Conservation (phyloP, 2,888 invertebrate species). For the Theretra japonica region DNA sequence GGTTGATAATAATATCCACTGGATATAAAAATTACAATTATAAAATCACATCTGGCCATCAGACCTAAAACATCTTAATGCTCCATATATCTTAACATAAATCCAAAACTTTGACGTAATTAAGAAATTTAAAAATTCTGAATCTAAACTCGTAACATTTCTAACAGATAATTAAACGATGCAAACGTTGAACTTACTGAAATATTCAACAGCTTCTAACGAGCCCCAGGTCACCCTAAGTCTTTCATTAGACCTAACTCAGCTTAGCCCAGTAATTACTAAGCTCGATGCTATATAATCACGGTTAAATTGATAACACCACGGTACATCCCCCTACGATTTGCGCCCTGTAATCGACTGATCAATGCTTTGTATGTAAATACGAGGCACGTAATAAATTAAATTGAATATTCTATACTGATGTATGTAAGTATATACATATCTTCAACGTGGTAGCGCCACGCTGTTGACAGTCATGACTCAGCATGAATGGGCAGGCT, state of each 20-base stretch:
- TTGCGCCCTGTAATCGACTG: conserved; percentile 3
- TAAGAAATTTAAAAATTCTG: neutral
- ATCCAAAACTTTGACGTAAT: neutral
- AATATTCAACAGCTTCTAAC: neutral
- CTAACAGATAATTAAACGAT: neutral
- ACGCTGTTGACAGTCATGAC: no score
- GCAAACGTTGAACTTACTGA: neutral
- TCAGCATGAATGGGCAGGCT: no score
- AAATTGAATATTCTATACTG: no score
- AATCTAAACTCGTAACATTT: neutral
- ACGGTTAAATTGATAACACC: conserved; percentile 11
- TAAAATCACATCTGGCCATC: no score
- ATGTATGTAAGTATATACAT: no score
- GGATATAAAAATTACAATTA: no score
- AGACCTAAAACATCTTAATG: no score
- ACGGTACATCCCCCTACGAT: neutral
- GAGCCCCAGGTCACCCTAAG: neutral
- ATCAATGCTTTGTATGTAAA: neutral
- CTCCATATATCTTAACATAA: no score
- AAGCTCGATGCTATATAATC: neutral
- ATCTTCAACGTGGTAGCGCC: no score
- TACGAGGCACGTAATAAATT: neutral
- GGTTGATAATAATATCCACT: no score
- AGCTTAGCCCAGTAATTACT: conserved; percentile 10
- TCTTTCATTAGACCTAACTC: conserved; percentile 9